Base-by-base conservation (phyloP, 2,113 vertebrate genomes). In the Tragelaphus imberbis region DNA sequence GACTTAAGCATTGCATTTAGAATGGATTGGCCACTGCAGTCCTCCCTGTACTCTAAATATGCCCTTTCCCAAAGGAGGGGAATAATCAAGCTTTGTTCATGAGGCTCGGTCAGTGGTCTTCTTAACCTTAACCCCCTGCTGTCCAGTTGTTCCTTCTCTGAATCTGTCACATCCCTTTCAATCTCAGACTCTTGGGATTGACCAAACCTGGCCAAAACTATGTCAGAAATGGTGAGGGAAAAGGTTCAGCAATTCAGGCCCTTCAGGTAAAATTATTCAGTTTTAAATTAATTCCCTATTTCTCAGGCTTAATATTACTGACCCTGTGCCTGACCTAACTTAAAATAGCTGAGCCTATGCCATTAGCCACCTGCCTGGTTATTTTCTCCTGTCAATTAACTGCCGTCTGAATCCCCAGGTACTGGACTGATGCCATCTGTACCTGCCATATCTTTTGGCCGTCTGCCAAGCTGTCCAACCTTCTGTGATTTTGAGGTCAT, bases 311-410 rank as follows among this genome's bases (percentile, higher is more conserved):
- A 30, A 49, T 97, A 14, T 55, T 88, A 51, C 47, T 82, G 88
- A 97, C 86, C 89, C 93, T 30, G 16, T 59, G 61, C 23, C 44
- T 93, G 95, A 95, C 95, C 82, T 89, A 36, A 91, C 91, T 95
- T 91, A 86, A 84, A 58, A 44, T 47, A 53, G 80, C 82, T 87
- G 71, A 61, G 51, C 49, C n/a, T 95, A 40, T 93, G 58, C 91
- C 33, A 14, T 98, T 95, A 94, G 95, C 94, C 97, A 98, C 95
- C 97, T 98, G 96, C 95, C 86, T 96, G 84, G 95, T 88, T 91
- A 88, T 97, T 97, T 97, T 95, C 61, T 98, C 40, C 95, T 95
- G 95, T 97, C 96, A 96, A 58, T 98, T 97, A 97, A 80, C 86
- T 97, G 94, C 91, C 92, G 88, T 91, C 27, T 53, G 95, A 97